Conservation (phyloP, 2,797 vertebrate species). For the Podargus strigoides region DNA sequence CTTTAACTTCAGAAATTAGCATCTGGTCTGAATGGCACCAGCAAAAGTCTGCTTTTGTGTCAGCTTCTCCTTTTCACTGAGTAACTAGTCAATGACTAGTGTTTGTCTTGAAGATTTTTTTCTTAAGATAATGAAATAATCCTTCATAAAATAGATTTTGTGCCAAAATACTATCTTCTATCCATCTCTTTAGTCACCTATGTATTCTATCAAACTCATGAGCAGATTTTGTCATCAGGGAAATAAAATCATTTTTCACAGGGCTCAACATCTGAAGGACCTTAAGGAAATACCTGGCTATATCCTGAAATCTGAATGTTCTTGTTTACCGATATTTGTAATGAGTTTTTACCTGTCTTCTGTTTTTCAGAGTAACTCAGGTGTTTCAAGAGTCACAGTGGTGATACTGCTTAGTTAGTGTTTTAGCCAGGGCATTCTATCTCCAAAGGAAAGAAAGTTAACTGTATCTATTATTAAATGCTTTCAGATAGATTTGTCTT, state of each 20-base stretch:
- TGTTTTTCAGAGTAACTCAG: not conserved
- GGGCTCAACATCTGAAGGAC: not conserved
- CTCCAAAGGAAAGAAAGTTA: constrained; percentile 6
- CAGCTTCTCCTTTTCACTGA: not conserved
- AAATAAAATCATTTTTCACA: not conserved
- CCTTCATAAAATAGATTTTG: not conserved
- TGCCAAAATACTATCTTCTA: not conserved
- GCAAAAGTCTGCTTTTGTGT: not conserved
- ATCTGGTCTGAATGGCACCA: not conserved
- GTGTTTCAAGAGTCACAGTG: not conserved
- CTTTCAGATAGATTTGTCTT: constrained; percentile 8
- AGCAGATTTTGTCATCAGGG: not conserved
- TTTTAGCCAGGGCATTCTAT: not conserved
- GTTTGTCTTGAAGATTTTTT: not conserved
- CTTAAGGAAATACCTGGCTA: not conserved
- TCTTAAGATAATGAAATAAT: not conserved
- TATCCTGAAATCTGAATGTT: not conserved
- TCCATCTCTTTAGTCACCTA: not conserved
- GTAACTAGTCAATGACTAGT: not conserved
- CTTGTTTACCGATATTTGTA: not conserved
- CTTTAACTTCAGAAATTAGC: constrained; percentile 13
- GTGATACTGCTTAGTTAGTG: not conserved
- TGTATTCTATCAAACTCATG: not conserved
- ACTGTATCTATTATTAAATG: constrained; percentile 23
- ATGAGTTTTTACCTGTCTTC: not conserved